Evolutionary conservation across 2,797 vertebrate species (phyloP).

Genomic region (Nyctalus aviator): DNA sequence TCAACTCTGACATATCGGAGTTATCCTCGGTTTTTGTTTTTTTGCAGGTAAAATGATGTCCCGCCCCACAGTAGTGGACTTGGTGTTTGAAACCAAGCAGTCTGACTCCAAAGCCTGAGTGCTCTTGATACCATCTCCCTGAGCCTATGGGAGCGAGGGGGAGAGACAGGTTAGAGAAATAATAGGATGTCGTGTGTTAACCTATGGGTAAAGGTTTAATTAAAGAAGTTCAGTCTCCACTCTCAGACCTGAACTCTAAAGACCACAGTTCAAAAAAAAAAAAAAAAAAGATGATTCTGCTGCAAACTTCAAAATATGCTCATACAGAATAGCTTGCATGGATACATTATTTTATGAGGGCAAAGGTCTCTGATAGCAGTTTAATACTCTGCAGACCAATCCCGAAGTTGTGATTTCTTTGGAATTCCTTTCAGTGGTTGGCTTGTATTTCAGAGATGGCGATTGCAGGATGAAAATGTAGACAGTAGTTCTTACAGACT

Average conservation of each 20-base stretch:
- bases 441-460: background rate
- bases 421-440: background rate
- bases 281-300: background rate
- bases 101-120: background rate
- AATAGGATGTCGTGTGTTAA: background rate
- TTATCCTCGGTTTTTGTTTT: background rate
- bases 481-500: background rate
- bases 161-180: background rate
- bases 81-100: background rate
- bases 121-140: background rate
- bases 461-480: background rate
- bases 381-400: background rate
- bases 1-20: background rate
- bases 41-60: background rate
- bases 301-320: background rate
- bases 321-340: background rate
- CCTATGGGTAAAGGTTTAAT: background rate
- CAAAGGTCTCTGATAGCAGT: background rate
- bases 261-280: background rate
- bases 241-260: background rate
- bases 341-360: background rate
- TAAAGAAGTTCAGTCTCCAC: background rate
- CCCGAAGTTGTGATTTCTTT: constrained; percentile 10
- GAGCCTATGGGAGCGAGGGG: background rate
- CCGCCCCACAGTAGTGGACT: background rate